Base-by-base conservation (phyloP, 2,113 vertebrate genomes). In the Paramisgurnus dabryanus region DNA sequence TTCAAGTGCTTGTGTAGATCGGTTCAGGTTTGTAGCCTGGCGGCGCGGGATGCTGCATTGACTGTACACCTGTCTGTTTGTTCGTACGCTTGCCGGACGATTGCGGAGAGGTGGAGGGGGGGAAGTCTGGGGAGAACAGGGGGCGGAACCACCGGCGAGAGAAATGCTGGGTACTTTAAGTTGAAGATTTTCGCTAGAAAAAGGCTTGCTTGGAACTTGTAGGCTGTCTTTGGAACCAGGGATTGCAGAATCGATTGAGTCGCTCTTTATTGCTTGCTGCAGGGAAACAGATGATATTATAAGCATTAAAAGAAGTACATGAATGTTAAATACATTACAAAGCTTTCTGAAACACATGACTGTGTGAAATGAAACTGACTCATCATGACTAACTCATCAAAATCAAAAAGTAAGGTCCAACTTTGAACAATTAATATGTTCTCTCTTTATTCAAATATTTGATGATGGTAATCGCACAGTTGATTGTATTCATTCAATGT, bases 241-340 rank as follows among this genome's bases (percentile, higher is more conserved):
- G 0, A 53, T 39, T 34, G 67, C 55, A 7, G 80, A 85, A 17
- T 95, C 94, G n/a, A 89, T 41, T 0, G 92, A 93, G 5, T 94
- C 92, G 0, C 76, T 85, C 7, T 0, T 85, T 53, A 95, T 9
- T 0, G 97, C 94, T 88, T 95, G 95, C 97, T 99, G 89, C 12
- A 84, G 82, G 3, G 60, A 34, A 75, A 65, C 13, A 27, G 9
- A 34, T 34, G 3, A 6, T 18, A 43, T 39, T 1, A 39, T 78
- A 17, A 81, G 58, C 15, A 8, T 53, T 53, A 53, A 53, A 53
- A 13, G 12, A 13, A 53, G 18, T 10, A 7, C 22, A 43, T 4
- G 17, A n/a, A 75, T 2, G 34, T 13, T 61, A 12, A 45, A 45
- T 45, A 45, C 43, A 7, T 45, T 53, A 12, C 4, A 53, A 10